Evolutionary conservation across 2,888 invertebrate species (phyloP), one percentile per base, ranked within the genome.

Genomic region (Pseudococcus viburni): DNA sequence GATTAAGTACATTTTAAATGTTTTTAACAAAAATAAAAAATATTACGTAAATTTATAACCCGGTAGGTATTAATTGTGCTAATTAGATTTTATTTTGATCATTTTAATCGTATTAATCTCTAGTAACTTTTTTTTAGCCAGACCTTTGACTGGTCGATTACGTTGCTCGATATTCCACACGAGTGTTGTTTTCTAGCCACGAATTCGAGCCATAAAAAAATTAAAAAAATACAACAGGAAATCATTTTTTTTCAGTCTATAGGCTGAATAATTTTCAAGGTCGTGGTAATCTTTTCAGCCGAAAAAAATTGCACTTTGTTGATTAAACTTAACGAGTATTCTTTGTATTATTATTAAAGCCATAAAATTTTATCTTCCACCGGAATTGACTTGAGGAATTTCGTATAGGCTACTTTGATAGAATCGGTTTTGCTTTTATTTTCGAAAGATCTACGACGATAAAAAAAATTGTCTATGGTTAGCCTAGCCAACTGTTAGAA

Each of bases 221-320:
- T 15, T 4, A 59, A 59, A 59, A n/a, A 5, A 33, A 33, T 33
- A 33, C 22, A 22, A 64, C 64, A 64, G 64, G 64, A 64, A 64
- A 64, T 12, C 0, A 64, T 64, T 64, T 64, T 64, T 17, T 64
- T 64, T 64, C 59, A 64, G 12, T 22, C 3, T 22, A 9, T 64
- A 64, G 64, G 64, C 64, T 64, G 64, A 64, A 64, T 64, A 64
- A 64, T 64, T 8, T 8, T 64, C 64, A 64, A 64, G 64, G 64
- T 4, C 22, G 4, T 64, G 22, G 22, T 64, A 22, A 64, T 64
- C 22, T 64, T 22, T 64, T 64, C 19, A 64, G 9, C 64, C 22
- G 12, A 64, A 64, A 64, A n/a, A 64, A 22, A 11, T 64, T 19
- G 7, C 9, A 64, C 8, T 64, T 64, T 19, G 64, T 12, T 22